Base-by-base conservation (phyloP, 2,113 vertebrate species). In the Embiotoca jacksoni region DNA sequence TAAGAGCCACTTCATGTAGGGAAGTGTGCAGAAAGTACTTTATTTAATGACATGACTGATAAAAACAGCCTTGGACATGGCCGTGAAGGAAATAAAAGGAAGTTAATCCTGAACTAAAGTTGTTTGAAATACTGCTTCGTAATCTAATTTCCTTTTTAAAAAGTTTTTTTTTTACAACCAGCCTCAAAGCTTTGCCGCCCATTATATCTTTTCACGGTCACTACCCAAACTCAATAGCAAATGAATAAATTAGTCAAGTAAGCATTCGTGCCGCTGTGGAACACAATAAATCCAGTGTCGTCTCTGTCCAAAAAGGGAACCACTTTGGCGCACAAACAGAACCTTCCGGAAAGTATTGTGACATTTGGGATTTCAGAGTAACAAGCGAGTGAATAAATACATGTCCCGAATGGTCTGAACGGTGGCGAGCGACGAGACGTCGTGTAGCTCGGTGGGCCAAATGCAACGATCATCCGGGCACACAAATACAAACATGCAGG, bases 241-340 rank as follows among this genome's bases (percentile, higher is more conserved):
- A 61, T 53, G 53, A 83, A 85, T 73, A 46, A 82, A 81, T 70
- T 15, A 54, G 46, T 69, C 49, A 75, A 82, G 65, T 78, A 65
- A 80, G 72, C 78, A 64, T 78, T 78, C 44, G 14, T 79, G 72
- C 44, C 68, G 55, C 47, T 0, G 13, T 35, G 31, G 54, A 63
- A 31, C 54, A 84, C 81, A 78, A 88, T 59, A 14, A 7, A 33
- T 37, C 56, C 76, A 80, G 60, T 83, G 76, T 83, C 41, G 63
- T 78, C 36, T 46, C 52, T 31, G 11, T 73, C 64, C 53, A 69
- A 41, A 77, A 57, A 60, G 66, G 23, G 68, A 49, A 72, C 36
- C 55, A 35, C 58, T 78, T 70, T 82, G 70, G 60, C 41, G 46
- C 53, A 70, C 46, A 54, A 62, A 53, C 65, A 55, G 63, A 81